phyloP scores from a whole-genome alignment of 2,888 invertebrate genomes.

The Eupithecia subumbrata region DNA sequence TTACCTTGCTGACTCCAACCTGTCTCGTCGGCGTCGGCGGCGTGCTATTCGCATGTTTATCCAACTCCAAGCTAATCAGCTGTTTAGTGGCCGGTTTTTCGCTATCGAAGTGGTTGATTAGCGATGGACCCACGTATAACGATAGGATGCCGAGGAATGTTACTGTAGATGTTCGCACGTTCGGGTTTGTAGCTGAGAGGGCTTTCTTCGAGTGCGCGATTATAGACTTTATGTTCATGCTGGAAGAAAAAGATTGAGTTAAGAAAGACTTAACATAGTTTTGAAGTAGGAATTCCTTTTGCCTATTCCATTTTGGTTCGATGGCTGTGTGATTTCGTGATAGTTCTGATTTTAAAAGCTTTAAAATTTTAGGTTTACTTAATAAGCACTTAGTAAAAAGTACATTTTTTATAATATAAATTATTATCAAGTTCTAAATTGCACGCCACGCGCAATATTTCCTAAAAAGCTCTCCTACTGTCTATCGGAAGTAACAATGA shows the following conservation, averaged over 20 bases:
- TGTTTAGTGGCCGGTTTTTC: slow-evolving; percentile 94
- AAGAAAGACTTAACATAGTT: background rate
- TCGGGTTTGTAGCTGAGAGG: slow-evolving; percentile 92
- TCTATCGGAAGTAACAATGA: too few species aligned
- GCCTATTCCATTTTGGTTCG: too few species aligned
- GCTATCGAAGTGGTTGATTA: slow-evolving; percentile 91
- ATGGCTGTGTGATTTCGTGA: too few species aligned
- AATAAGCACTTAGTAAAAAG: too few species aligned
- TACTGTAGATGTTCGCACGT: slow-evolving; percentile 91
- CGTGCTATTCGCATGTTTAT: slow-evolving; percentile 90
- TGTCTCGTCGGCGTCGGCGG: slow-evolving; percentile 91
- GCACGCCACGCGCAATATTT: too few species aligned
- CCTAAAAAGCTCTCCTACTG: too few species aligned
- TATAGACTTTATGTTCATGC: slow-evolving; percentile 88
- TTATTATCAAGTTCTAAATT: too few species aligned
- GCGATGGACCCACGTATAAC: slow-evolving; percentile 90
- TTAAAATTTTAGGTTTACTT: too few species aligned
- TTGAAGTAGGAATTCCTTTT: background rate
- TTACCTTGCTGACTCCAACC: slow-evolving; percentile 74
- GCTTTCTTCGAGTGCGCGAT: slow-evolving; percentile 93
- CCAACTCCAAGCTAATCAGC: slow-evolving; percentile 93
- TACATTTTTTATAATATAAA: too few species aligned
- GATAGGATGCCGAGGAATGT: slow-evolving; percentile 90
- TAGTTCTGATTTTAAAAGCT: too few species aligned
- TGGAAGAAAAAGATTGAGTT: slow-evolving; percentile 50